Evolutionary conservation across 1,140 invertebrate species (phyloP).

Genomic region (Drosophila neocordata): DNA sequence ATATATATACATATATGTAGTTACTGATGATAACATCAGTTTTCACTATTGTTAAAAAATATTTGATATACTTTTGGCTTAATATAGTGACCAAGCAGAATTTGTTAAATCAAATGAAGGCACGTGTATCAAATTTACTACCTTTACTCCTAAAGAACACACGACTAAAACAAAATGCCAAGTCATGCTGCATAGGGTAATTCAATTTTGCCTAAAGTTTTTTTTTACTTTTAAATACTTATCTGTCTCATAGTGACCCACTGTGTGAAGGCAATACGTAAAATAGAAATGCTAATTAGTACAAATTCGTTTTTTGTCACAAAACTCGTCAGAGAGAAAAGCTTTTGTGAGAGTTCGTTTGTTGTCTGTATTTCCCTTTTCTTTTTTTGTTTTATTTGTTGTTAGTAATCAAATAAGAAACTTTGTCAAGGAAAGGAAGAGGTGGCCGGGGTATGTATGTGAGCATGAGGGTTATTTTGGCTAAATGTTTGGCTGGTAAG

Average conservation of each 20-base stretch:
- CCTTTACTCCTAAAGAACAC: neutral
- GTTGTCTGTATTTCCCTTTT: constrained; percentile 6
- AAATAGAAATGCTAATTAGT: constrained; percentile 71
- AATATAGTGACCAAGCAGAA: neutral
- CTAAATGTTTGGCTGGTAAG: constrained; percentile 30
- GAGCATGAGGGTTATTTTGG: constrained; percentile 16
- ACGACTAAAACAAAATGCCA: neutral
- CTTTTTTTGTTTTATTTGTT: constrained; percentile 31
- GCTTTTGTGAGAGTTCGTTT: constrained; percentile 17
- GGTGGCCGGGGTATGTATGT: neutral
- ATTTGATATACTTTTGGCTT: neutral
- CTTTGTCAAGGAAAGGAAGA: constrained; percentile 34
- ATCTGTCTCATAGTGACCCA: constrained; percentile 37
- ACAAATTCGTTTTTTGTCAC: constrained; percentile 55
- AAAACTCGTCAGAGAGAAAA: constrained; percentile 48
- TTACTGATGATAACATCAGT: neutral
- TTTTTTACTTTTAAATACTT: constrained; percentile 7
- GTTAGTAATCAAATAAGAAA: constrained; percentile 61
- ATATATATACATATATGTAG: no score
- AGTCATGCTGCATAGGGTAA: neutral
- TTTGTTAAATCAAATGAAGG: neutral
- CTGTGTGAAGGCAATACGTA: constrained; percentile 50
- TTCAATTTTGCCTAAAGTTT: neutral
- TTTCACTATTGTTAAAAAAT: neutral
- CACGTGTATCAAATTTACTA: constrained; percentile 1